phyloP scores from a whole-genome alignment of 2,888 invertebrate species.

The Idaea aversata region DNA sequence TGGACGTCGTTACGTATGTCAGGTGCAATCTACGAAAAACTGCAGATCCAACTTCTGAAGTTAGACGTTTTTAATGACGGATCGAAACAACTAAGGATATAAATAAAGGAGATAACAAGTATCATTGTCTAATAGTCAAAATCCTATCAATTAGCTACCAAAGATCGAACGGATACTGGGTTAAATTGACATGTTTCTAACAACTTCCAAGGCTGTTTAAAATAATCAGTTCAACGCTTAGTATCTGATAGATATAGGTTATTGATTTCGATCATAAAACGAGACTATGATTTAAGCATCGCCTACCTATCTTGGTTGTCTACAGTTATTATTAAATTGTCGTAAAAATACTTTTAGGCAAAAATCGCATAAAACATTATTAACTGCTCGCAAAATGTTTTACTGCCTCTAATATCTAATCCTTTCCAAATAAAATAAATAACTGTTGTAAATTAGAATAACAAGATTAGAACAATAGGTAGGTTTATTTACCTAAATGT shows the following conservation, averaged over 20 bases:
- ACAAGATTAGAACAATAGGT: background rate
- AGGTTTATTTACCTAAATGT: background rate
- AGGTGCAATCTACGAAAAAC: slow-evolving; percentile 35
- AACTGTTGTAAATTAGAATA: background rate
- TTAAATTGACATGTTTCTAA: too few relatives aligned
- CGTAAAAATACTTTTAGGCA: background rate
- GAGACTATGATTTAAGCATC: background rate
- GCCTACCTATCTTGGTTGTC: background rate
- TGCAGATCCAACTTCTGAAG: background rate
- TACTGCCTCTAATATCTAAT: background rate
- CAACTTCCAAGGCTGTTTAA: too few relatives aligned
- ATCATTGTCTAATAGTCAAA: too few relatives aligned
- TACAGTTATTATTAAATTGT: background rate
- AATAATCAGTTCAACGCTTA: too few relatives aligned
- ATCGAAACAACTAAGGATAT: too few relatives aligned
- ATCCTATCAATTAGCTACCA: too few relatives aligned
- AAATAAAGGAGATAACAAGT: too few relatives aligned
- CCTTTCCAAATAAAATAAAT: background rate
- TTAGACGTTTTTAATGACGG: too few relatives aligned
- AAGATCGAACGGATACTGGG: too few relatives aligned
- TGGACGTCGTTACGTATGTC: slow-evolving; percentile 22
- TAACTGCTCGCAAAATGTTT: background rate
- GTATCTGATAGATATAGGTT: too few relatives aligned
- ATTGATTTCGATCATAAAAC: background rate
- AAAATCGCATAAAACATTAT: background rate